A percentile compares a stretch with the other conserved stretches of the same genome.
Conservation (phyloP, 2,888 invertebrate species). For the Dromius quadrimaculatus region DNA sequence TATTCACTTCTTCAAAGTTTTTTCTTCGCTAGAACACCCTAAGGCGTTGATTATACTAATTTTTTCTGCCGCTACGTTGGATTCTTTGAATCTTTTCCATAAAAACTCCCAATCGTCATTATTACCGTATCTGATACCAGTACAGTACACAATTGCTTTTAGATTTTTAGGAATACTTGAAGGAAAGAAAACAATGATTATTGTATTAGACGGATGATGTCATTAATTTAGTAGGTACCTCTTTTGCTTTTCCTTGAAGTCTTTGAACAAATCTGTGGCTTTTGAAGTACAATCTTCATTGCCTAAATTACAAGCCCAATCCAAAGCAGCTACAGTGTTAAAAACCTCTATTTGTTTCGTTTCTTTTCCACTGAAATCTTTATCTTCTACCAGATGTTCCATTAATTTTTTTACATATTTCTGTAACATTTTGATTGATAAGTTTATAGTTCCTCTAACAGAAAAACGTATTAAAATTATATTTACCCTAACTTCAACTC, state of each 20-base stretch:
- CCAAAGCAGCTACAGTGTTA: slow-evolving; percentile 71
- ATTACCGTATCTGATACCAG: slow-evolving; percentile 75
- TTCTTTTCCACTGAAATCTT: slow-evolving; percentile 52
- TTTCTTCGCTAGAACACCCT: slow-evolving; percentile 74
- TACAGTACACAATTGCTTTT: slow-evolving; percentile 81
- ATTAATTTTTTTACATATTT: slow-evolving; percentile 54
- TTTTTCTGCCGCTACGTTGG: slow-evolving; percentile 78
- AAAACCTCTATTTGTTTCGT: slow-evolving; percentile 69
- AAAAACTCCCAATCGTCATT: slow-evolving; percentile 75
- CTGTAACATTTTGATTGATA: neutral
- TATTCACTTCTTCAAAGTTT: slow-evolving; percentile 70
- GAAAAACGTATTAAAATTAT: neutral
- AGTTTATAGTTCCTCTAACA: neutral
- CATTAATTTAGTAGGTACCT: neutral
- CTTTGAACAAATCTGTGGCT: slow-evolving; percentile 64
- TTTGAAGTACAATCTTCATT: slow-evolving; percentile 71
- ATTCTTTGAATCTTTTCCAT: slow-evolving; percentile 70
- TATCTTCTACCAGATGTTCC: slow-evolving; percentile 54
- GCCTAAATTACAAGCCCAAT: slow-evolving; percentile 76
- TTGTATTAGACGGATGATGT: slow-evolving; percentile 39
- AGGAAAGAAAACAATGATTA: slow-evolving; percentile 55
- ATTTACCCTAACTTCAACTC: slow-evolving; percentile 23
- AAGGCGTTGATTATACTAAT: slow-evolving; percentile 74
- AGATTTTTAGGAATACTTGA: slow-evolving; percentile 74
- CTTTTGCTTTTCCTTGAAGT: slow-evolving; percentile 59